Evolutionary conservation across 2,888 invertebrate species (phyloP).

Genomic region (Herminia tarsipennalis): DNA sequence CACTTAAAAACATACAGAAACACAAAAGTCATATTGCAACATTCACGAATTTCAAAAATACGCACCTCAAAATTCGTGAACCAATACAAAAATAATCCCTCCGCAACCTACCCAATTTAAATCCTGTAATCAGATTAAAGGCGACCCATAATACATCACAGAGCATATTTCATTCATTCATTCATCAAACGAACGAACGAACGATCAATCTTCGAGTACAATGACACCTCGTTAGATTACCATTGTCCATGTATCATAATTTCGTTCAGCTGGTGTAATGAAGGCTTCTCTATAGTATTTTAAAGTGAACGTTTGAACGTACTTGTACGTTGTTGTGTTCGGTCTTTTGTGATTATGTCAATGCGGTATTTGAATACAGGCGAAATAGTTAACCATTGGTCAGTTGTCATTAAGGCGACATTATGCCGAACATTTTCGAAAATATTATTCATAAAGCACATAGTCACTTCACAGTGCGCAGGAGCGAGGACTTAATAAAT

Average conservation of each 20-base stretch:
- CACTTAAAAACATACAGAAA: no score
- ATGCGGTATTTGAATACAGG: neutral
- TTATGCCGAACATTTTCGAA: no score
- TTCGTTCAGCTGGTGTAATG: slow-evolving; percentile 20
- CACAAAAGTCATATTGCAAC: no score
- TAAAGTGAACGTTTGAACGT: slow-evolving; percentile 19
- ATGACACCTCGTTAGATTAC: slow-evolving; percentile 49
- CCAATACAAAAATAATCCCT: slow-evolving; percentile 5
- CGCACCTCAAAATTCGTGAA: neutral
- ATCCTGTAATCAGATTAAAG: slow-evolving; percentile 37
- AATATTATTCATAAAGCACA: no score
- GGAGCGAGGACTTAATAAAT: no score
- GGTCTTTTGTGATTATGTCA: neutral
- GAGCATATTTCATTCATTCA: slow-evolving; percentile 39
- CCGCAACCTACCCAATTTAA: slow-evolving; percentile 24
- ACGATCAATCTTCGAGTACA: slow-evolving; percentile 52
- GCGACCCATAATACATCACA: slow-evolving; percentile 36
- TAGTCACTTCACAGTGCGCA: no score
- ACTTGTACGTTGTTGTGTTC: slow-evolving; percentile 2
- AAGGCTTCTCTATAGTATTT: slow-evolving; percentile 6
- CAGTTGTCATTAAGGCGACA: no score
- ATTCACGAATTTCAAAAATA: neutral
- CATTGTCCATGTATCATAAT: slow-evolving; percentile 38
- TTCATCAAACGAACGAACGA: slow-evolving; percentile 40
- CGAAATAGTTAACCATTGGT: no score